phyloP scores from a whole-genome alignment of 2,113 vertebrate species.

The Ciconia maguari region DNA sequence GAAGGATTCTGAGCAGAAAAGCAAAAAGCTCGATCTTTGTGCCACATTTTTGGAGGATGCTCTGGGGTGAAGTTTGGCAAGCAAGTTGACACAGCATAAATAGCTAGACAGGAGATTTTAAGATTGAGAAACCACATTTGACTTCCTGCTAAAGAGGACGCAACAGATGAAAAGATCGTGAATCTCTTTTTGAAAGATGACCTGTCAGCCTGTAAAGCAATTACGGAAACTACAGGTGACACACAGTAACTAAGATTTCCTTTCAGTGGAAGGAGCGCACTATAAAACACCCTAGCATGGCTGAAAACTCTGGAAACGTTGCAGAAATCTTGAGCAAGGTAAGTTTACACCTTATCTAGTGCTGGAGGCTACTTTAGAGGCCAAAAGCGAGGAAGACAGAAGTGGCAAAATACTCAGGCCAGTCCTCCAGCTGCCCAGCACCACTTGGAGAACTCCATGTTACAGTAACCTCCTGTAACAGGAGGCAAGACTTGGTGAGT shows the following conservation, averaged over 20 bases:
- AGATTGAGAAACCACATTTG: neutral
- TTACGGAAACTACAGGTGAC: neutral
- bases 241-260: neutral
- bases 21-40: neutral
- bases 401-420: neutral
- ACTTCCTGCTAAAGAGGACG: neutral
- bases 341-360: neutral
- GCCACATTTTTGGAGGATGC: neutral
- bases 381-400: neutral
- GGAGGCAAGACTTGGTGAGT: neutral
- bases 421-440: neutral
- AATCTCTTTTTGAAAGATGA: neutral
- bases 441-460: neutral
- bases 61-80: neutral
- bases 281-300: neutral
- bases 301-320: neutral
- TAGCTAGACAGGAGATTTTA: neutral
- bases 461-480: neutral
- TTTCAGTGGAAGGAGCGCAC: neutral
- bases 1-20: neutral
- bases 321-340: neutral
- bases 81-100: neutral
- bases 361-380: neutral
- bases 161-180: neutral
- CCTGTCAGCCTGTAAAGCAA: neutral